phyloP scores from a whole-genome alignment of 1,140 invertebrate genomes.

The Drosophila nigromelanica region DNA sequence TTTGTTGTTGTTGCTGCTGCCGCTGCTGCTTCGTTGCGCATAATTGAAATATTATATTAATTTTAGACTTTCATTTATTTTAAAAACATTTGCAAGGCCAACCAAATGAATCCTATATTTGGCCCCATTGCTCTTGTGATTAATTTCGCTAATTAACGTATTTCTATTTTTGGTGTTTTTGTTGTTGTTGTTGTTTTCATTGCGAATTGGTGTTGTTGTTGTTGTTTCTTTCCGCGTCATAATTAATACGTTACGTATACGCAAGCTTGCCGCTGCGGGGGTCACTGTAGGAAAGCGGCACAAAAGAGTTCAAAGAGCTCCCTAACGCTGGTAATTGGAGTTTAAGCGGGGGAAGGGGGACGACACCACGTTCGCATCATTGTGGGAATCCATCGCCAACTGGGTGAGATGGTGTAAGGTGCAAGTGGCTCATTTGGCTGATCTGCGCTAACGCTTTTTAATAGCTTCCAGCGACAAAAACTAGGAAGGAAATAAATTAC shows the following conservation, averaged over 20 bases:
- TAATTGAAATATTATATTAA: conserved; percentile 66
- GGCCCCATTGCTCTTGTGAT: conserved; percentile 49
- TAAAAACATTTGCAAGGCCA: conserved; percentile 38
- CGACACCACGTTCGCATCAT: background rate
- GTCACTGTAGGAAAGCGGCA: conserved; percentile 48
- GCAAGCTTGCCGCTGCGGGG: conserved; percentile 65
- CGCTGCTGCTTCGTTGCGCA: background rate
- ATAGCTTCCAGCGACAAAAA: conserved; percentile 72
- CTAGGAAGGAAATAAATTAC: conserved; percentile 80
- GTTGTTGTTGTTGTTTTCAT: conserved; percentile 5
- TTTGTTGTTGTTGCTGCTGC: conserved; percentile 26
- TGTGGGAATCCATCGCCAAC: conserved; percentile 53
- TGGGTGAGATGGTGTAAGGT: conserved; percentile 50
- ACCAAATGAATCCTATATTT: conserved; percentile 36
- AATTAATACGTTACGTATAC: conserved; percentile 82
- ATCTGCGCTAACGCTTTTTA: conserved; percentile 67
- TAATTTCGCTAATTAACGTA: conserved; percentile 68
- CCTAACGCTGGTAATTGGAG: conserved; percentile 60
- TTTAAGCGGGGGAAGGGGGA: conserved; percentile 11
- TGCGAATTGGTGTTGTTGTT: conserved; percentile 36
- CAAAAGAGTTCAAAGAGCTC: conserved; percentile 74
- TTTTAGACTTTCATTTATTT: conserved; percentile 67
- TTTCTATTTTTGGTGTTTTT: conserved; percentile 14
- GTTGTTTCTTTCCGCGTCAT: conserved; percentile 29
- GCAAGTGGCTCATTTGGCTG: conserved; percentile 64